Percentiles rank a stretch among this genome's conserved stretches.
These are phyloP conservation scores for Dreissena polymorpha DNA, from an alignment of 1,140 invertebrate species.

Conservation along the genomic window DNA sequence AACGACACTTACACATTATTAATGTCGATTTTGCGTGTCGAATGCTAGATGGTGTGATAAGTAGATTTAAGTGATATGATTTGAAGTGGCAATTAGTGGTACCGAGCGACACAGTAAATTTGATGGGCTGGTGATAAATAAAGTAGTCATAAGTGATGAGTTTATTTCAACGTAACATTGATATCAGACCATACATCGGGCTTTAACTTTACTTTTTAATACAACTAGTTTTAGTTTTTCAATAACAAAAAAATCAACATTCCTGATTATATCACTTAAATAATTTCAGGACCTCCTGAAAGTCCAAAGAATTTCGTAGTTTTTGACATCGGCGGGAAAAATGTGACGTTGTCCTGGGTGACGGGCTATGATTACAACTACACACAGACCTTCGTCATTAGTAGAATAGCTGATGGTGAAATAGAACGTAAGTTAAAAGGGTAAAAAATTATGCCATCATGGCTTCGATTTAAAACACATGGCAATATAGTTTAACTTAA, in stretches of 20 bases:
- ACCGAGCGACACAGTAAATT: too few species aligned
- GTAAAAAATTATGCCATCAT: too few species aligned
- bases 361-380: slow-evolving; percentile 12
- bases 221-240: neutral
- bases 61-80: too few species aligned
- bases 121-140: neutral
- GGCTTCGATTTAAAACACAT: too few species aligned
- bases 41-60: too few species aligned
- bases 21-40: too few species aligned
- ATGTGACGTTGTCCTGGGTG: slow-evolving; percentile 3
- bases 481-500: too few species aligned
- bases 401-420: neutral
- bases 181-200: neutral
- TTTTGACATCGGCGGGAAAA: neutral
- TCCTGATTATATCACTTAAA: neutral
- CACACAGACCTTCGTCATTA: slow-evolving; percentile 5
- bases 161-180: neutral
- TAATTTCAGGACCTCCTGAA: neutral
- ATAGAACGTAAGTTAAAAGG: neutral
- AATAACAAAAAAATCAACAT: neutral
- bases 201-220: neutral
- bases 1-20: too few species aligned
- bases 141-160: neutral
- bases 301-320: neutral
- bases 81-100: too few species aligned